phyloP scores from a whole-genome alignment of 2,797 vertebrate species.

The Argya squamiceps region DNA sequence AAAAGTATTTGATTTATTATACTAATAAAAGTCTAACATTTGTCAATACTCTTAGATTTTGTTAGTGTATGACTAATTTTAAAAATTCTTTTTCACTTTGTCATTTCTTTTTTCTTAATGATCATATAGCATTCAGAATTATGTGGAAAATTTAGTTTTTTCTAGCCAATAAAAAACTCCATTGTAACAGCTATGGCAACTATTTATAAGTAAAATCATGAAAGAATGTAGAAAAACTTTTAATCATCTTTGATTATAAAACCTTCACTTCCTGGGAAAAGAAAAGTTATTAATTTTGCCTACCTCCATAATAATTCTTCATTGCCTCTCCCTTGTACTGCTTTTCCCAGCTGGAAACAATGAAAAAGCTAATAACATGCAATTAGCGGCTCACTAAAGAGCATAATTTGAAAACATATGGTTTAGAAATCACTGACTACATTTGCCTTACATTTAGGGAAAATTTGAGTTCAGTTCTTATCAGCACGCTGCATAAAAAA shows the following conservation, averaged over 20 bases:
- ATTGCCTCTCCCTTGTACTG: neutral
- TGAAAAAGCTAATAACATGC: neutral
- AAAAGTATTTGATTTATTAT: neutral
- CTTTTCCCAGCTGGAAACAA: neutral
- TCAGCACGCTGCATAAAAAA: neutral
- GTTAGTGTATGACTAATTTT: neutral
- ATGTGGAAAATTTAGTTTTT: neutral
- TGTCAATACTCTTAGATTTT: neutral
- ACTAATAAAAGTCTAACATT: neutral
- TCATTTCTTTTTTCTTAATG: neutral
- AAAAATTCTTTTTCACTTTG: neutral
- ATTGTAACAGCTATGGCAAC: neutral
- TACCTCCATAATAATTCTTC: neutral
- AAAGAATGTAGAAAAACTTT: neutral
- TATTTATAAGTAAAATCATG: neutral
- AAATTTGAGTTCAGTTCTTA: neutral
- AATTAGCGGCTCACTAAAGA: conserved; percentile 13
- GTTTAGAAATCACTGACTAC: neutral
- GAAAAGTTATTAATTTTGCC: neutral
- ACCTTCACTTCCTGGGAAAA: neutral
- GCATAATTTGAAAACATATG: neutral
- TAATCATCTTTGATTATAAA: neutral
- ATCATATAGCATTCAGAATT: neutral
- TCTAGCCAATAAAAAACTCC: neutral
- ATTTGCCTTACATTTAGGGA: neutral